A percentile compares a stretch with the other conserved stretches of the same genome.
These are phyloP conservation scores for Tupiocoris notatus DNA, from an alignment of 2,888 invertebrate genomes.

Conservation along the genomic window DNA sequence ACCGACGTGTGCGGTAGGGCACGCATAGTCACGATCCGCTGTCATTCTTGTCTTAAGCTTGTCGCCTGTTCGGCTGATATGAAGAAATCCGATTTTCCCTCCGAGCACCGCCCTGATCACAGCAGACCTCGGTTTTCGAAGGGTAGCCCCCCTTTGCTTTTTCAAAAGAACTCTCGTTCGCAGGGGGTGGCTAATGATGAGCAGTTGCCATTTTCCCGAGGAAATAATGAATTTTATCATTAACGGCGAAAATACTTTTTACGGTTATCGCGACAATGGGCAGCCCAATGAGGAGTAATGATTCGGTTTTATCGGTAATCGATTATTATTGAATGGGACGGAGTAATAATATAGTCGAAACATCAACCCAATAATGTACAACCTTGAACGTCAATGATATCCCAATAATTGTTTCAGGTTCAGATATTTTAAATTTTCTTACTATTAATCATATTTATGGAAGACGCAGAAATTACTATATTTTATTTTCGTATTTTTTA, in stretches of 20 bases:
- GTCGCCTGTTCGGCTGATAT: background rate
- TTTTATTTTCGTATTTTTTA: no score
- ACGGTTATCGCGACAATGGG: slow-evolving; percentile 23
- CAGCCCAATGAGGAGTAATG: slow-evolving; percentile 30
- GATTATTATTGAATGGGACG: no score
- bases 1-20: slow-evolving; percentile 11
- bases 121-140: background rate
- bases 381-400: no score
- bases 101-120: background rate
- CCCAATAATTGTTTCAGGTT: no score
- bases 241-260: slow-evolving; percentile 37
- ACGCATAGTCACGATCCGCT: background rate
- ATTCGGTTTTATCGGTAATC: background rate
- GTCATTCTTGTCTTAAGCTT: no score
- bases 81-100: background rate
- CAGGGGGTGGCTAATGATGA: slow-evolving; percentile 5
- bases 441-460: no score
- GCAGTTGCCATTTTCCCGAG: background rate
- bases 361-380: no score
- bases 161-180: background rate
- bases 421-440: no score
- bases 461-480: no score
- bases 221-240: slow-evolving; percentile 30
- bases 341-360: no score
- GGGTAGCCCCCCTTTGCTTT: background rate